Evolutionary conservation across 2,797 vertebrate genomes (phyloP).

Genomic region (Enteromius unitaeniatus): DNA sequence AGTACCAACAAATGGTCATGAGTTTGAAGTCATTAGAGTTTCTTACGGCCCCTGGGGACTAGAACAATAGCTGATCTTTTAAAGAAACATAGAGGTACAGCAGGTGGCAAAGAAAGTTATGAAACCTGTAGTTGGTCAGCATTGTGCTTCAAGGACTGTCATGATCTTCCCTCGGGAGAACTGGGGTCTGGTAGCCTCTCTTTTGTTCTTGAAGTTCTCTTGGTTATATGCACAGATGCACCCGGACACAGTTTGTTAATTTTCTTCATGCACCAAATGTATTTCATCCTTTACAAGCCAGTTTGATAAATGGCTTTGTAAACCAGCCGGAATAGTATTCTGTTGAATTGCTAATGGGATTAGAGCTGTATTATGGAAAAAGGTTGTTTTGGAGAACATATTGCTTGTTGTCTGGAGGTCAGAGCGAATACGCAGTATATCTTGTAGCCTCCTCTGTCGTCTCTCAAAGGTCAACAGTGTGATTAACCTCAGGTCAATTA

Average conservation of each 20-base stretch:
- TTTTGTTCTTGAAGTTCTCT: slow-evolving; percentile 18
- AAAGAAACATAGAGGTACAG: slow-evolving; percentile 12
- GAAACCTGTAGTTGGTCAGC: slow-evolving; percentile 30
- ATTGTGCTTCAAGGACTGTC: slow-evolving; percentile 3
- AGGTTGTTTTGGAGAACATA: slow-evolving; percentile 37
- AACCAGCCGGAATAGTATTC: slow-evolving; percentile 17
- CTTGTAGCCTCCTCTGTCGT: slow-evolving; percentile 32
- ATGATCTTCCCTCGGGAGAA: slow-evolving; percentile 10
- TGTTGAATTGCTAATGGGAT: slow-evolving; percentile 46
- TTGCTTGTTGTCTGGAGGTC: slow-evolving; percentile 49
- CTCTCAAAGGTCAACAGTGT: slow-evolving; percentile 33
- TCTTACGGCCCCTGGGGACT: neutral
- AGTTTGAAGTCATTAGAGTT: slow-evolving; percentile 2
- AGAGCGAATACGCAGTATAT: slow-evolving; percentile 34
- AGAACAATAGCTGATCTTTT: slow-evolving; percentile 32
- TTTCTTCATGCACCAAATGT: slow-evolving; percentile 15
- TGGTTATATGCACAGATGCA: slow-evolving; percentile 29
- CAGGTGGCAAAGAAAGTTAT: slow-evolving; percentile 17
- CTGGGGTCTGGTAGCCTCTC: neutral
- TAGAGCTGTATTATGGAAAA: slow-evolving; percentile 24
- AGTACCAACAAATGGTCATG: neutral
- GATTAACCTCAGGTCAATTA: slow-evolving; percentile 51
- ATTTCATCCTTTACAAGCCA: neutral
- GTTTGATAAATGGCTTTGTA: slow-evolving; percentile 40
- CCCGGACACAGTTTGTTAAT: slow-evolving; percentile 17